These are phyloP conservation scores for Falco cherrug DNA, from an alignment of 2,797 vertebrate species.

Conservation along the genomic window DNA sequence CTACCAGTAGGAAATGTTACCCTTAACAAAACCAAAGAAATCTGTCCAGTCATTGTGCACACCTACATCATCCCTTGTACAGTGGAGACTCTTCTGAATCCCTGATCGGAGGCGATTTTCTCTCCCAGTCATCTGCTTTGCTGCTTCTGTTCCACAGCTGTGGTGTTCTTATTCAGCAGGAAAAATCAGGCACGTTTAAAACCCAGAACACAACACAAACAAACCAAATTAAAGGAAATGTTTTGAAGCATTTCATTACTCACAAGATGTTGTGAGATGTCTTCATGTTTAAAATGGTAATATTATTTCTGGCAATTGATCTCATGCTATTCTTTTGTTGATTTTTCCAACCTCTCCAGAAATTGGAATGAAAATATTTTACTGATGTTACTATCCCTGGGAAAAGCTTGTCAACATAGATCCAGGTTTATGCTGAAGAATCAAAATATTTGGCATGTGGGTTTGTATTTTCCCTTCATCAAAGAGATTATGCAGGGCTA, in stretches of 20 bases:
- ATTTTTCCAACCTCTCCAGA: constrained; percentile 73
- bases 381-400: constrained; percentile 36
- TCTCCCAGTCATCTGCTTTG: neutral
- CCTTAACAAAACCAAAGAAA: neutral
- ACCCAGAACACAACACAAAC: neutral
- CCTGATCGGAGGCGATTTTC: rapidly evolving
- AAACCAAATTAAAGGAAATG: constrained; percentile 32
- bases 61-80: neutral
- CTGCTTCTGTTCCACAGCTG: neutral
- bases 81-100: neutral
- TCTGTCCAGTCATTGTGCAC: neutral
- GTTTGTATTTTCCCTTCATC: constrained; percentile 3
- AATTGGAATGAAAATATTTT: constrained; percentile 73
- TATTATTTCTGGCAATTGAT: constrained; percentile 75
- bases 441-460: neutral
- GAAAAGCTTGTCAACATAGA: constrained; percentile 52
- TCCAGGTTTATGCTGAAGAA: constrained; percentile 56
- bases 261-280: constrained; percentile 48
- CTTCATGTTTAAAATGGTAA: constrained; percentile 71
- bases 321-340: constrained; percentile 63
- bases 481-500: neutral
- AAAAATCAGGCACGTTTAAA: constrained; percentile 27
- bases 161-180: neutral
- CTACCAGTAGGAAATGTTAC: neutral
- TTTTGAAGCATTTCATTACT: constrained; percentile 52